phyloP scores from a whole-genome alignment of 2,888 invertebrate species.

The Drosophila borealis region DNA sequence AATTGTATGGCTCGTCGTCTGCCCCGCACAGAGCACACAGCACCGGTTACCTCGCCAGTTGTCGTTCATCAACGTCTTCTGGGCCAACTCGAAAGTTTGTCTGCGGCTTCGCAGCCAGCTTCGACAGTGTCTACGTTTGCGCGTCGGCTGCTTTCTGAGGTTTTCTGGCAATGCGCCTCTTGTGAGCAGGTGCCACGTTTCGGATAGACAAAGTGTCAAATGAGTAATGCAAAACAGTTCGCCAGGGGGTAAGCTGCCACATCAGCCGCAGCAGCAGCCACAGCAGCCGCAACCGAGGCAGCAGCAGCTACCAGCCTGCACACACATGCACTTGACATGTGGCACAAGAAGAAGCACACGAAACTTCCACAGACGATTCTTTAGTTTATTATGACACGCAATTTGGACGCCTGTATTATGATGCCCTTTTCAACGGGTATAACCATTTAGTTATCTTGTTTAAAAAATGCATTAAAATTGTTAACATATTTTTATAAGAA shows the following conservation, averaged over 20 bases:
- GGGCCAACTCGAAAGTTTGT: slow-evolving; percentile 33
- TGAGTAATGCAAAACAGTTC: slow-evolving; percentile 75
- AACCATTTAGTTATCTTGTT: too few species aligned
- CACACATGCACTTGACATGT: slow-evolving; percentile 31
- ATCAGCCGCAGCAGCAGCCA: neutral
- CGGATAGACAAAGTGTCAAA: slow-evolving; percentile 78
- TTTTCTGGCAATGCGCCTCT: slow-evolving; percentile 34
- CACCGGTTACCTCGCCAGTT: slow-evolving; percentile 34
- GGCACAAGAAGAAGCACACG: neutral
- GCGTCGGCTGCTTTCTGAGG: slow-evolving; percentile 46
- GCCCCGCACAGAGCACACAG: neutral
- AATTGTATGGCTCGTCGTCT: slow-evolving; percentile 59
- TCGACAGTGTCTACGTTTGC: slow-evolving; percentile 3
- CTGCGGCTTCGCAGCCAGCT: slow-evolving; percentile 35
- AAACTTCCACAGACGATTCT: slow-evolving; percentile 16
- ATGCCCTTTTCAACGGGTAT: neutral
- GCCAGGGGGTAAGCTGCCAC: slow-evolving; percentile 8
- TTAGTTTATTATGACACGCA: slow-evolving; percentile 64
- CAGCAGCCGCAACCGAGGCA: neutral
- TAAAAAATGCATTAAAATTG: too few species aligned
- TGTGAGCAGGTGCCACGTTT: slow-evolving; percentile 60
- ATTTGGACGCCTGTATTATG: slow-evolving; percentile 36
- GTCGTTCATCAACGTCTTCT: slow-evolving; percentile 74
- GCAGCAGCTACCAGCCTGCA: too few species aligned
- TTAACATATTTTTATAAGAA: too few species aligned